Evolutionary conservation across 2,888 invertebrate species (phyloP).

Genomic region (Drosophila hamatofila): DNA sequence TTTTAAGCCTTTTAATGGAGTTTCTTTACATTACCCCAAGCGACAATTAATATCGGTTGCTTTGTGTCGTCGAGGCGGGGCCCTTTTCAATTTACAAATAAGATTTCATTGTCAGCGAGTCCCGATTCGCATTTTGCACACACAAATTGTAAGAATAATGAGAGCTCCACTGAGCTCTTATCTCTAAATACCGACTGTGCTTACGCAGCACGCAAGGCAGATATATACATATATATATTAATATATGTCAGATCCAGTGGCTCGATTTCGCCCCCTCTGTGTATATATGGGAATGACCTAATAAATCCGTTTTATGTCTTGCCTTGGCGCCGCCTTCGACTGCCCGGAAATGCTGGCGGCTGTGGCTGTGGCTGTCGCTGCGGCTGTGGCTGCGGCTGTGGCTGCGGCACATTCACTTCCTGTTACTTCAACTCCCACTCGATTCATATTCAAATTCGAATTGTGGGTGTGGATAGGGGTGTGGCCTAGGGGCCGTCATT

Average conservation of each 20-base stretch:
- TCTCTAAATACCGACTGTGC: slow-evolving; percentile 43
- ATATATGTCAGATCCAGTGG: slow-evolving; percentile 2
- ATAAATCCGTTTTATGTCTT: slow-evolving; percentile 78
- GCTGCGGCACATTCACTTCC: slow-evolving; percentile 16
- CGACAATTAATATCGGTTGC: slow-evolving; percentile 25
- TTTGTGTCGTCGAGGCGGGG: slow-evolving; percentile 14
- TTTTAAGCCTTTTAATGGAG: slow-evolving; percentile 1
- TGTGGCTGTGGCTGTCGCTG: slow-evolving; percentile 8
- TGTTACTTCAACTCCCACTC: slow-evolving; percentile 18
- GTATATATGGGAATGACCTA: slow-evolving; percentile 66
- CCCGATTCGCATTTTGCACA: slow-evolving; percentile 50
- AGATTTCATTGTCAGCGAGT: slow-evolving; percentile 67
- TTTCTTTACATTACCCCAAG: background rate
- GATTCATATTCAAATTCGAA: slow-evolving; percentile 77
- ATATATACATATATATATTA: background rate
- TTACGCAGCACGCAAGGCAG: slow-evolving; percentile 54
- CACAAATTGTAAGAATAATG: slow-evolving; percentile 67
- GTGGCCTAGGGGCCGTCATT: slow-evolving; percentile 65
- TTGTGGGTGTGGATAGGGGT: slow-evolving; percentile 68
- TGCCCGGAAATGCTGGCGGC: slow-evolving; percentile 68
- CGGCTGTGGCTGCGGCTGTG: slow-evolving; percentile 4
- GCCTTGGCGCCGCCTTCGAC: slow-evolving; percentile 72
- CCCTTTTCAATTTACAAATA: slow-evolving; percentile 66
- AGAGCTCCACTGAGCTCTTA: slow-evolving; percentile 40
- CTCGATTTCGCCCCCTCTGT: slow-evolving; percentile 2